phyloP scores from a whole-genome alignment of 2,888 invertebrate species.

The Salticus scenicus region DNA sequence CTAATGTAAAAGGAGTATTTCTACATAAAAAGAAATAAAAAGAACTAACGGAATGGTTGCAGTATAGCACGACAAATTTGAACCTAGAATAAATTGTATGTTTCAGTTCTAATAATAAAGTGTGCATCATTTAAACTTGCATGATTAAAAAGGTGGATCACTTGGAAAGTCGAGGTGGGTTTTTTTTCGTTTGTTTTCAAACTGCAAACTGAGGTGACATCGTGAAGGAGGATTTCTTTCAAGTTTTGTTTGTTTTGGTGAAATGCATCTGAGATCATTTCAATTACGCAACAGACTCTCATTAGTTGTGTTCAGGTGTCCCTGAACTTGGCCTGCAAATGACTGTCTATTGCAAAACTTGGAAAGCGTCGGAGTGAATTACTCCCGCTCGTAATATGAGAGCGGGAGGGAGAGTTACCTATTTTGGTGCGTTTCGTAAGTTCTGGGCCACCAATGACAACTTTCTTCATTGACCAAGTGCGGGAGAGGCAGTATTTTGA shows the following conservation, averaged over 20 bases:
- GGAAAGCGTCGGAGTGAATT: conserved; percentile 20
- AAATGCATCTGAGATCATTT: not conserved
- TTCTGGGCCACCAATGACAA: conserved; percentile 49
- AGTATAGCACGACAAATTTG: no score
- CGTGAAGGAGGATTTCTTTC: not conserved
- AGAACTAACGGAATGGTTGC: no score
- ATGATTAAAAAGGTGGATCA: no score
- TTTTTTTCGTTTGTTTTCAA: no score
- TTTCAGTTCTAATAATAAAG: no score
- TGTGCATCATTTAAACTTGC: no score
- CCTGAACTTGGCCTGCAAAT: conserved; percentile 29
- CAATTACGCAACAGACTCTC: not conserved
- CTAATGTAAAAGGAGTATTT: no score
- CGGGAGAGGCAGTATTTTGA: conserved; percentile 62
- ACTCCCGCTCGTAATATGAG: conserved; percentile 68
- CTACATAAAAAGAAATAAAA: no score
- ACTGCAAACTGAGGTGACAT: no score
- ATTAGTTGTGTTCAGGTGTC: not conserved
- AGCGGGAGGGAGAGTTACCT: conserved; percentile 54
- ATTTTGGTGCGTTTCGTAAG: conserved; percentile 62
- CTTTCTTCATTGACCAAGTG: conserved; percentile 55
- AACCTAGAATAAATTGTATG: no score
- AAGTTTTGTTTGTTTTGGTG: not conserved
- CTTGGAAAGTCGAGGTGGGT: no score
- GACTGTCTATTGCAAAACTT: conserved; percentile 8